These are phyloP conservation scores for Melierax canorus DNA, from an alignment of 2,113 vertebrate species.

Conservation along the genomic window DNA sequence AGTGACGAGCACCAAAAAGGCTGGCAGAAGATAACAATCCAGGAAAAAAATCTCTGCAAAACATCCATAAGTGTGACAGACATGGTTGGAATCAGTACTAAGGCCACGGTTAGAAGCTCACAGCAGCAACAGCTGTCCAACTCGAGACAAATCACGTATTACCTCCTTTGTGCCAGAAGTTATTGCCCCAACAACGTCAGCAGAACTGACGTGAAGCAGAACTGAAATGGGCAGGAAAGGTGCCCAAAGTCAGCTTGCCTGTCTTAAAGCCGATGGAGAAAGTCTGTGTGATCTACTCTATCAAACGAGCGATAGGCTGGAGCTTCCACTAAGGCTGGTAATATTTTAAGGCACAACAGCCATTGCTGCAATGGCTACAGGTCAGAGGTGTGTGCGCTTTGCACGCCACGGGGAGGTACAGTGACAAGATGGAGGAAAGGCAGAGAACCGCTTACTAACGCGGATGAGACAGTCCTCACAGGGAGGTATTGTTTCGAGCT, in stretches of 20 bases:
- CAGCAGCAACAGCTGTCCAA: neutral
- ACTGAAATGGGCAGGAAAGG: neutral
- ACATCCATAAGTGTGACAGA: neutral
- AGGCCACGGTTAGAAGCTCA: neutral
- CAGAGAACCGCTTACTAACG: neutral
- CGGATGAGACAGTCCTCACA: neutral
- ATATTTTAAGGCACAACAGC: neutral
- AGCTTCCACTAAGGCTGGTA: neutral
- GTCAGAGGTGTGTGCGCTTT: neutral
- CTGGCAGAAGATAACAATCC: neutral
- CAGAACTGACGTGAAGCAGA: neutral
- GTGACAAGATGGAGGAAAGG: neutral
- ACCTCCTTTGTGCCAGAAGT: neutral
- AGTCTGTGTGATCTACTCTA: fast-evolving
- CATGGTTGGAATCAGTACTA: neutral
- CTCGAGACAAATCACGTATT: neutral
- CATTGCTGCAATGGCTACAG: neutral
- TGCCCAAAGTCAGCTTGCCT: neutral
- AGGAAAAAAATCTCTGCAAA: neutral
- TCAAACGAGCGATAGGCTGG: fast-evolving
- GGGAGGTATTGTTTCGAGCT: constrained; percentile 42
- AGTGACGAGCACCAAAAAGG: neutral
- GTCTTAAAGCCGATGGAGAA: neutral
- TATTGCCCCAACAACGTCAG: fast-evolving
- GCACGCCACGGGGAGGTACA: neutral